Conservation (phyloP, 2,888 invertebrate species). For the Mythimna loreyi region DNA sequence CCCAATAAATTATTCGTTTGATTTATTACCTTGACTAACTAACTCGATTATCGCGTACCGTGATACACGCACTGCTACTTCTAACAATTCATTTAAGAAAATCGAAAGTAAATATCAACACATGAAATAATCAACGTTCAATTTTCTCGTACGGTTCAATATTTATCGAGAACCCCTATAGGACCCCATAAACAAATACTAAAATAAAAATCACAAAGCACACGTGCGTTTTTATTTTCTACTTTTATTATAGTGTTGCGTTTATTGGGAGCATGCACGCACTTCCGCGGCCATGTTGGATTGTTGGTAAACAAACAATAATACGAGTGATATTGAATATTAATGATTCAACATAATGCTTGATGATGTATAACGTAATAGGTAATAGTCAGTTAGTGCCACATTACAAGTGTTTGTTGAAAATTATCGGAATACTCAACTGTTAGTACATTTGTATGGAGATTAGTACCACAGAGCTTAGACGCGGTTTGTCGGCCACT, state of each 20-base stretch:
- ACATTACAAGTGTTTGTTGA: slow-evolving; percentile 29
- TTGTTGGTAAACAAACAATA: slow-evolving; percentile 48
- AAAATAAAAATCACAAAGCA: slow-evolving; percentile 50
- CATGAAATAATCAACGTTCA: slow-evolving; percentile 52
- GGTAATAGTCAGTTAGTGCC: slow-evolving; percentile 40
- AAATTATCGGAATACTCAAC: slow-evolving; percentile 31
- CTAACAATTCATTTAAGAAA: slow-evolving; percentile 45
- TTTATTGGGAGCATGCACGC: slow-evolving; percentile 71
- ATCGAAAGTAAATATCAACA: slow-evolving; percentile 16
- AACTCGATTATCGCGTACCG: slow-evolving; percentile 31
- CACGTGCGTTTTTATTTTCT: slow-evolving; percentile 59
- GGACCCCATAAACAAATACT: slow-evolving; percentile 49
- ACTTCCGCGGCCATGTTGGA: slow-evolving; percentile 56
- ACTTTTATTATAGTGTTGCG: slow-evolving; percentile 64
- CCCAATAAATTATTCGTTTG: slow-evolving; percentile 45
- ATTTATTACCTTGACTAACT: slow-evolving; percentile 45
- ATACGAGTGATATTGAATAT: slow-evolving; percentile 36
- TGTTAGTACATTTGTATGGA: slow-evolving; percentile 22
- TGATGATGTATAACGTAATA: slow-evolving; percentile 54
- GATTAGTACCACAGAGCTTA: slow-evolving; percentile 1
- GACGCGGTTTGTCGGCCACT: background rate
- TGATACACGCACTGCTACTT: slow-evolving; percentile 46
- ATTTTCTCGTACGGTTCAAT: slow-evolving; percentile 40
- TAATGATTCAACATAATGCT: slow-evolving; percentile 50
- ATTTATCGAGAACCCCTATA: slow-evolving; percentile 58